Base-by-base conservation (phyloP, 2,797 vertebrate genomes). In the Monodelphis domestica region DNA sequence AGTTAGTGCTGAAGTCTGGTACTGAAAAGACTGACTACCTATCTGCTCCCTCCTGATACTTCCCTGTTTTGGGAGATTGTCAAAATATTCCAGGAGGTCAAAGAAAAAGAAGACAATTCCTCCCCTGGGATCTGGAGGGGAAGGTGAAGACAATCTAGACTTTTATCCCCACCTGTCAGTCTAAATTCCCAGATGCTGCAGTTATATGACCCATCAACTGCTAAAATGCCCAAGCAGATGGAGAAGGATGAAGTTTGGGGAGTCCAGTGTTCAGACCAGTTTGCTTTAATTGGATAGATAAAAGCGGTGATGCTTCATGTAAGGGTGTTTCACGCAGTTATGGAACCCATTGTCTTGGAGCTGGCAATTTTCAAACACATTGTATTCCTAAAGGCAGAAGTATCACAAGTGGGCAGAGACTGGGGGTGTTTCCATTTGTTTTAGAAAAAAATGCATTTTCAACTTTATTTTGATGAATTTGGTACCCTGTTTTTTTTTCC, bases 391-490 rank as follows among this genome's bases (percentile, higher is more conserved):
- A 28, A 0, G 0, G 70, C 88, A 88, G 90, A 53, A 56, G 2
- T 45, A 78, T 91, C 53, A 53, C 54, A 55, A 30, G 28, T 54
- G 63, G n/a, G 55, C 89, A 26, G 26, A 45, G 14, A 0, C 9
- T 70, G 52, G 38, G 12, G 29, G 28, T 50, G 12, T 55, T 38
- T 54, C 70, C 52, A 87, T 93, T 90, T 93, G 55, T 91, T 95
- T 90, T 90, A 92, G 51, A 84, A 89, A 91, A 52, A 63, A 51
- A 63, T 52, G 7, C 2, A 51, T 89, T 89, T 96, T 95, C 14
- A 84, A 12, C 53, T 89, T 89, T 56, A 29, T 24, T 91, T 84
- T 7, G 90, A 92, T 59, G 88, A 88, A 28, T 53, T 95, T 57
- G 51, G 56, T 87, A 52, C 54, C 0, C 0, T 33, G 45, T 50